A percentile compares a stretch with the other conserved stretches of the same genome.
Conservation (phyloP, 2,113 vertebrate species). For the Myodes glareolus region DNA sequence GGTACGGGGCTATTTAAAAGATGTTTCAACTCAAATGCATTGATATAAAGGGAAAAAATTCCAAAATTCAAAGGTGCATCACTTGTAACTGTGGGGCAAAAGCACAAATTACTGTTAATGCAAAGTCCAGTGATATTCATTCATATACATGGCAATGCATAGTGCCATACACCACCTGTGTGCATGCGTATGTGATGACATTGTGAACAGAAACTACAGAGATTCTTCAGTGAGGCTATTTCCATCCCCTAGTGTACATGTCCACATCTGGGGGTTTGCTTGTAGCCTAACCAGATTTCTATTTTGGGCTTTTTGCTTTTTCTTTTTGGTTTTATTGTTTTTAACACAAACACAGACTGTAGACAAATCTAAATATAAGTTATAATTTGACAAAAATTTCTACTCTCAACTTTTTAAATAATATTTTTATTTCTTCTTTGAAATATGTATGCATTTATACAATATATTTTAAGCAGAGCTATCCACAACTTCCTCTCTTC, state of each 20-base stretch:
- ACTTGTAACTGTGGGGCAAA: not conserved
- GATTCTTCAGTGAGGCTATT: not conserved
- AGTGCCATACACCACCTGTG: not conserved
- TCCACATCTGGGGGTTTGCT: not conserved
- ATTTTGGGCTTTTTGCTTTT: not conserved
- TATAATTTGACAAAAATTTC: not conserved
- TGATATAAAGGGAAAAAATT: not conserved
- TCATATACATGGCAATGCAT: not conserved
- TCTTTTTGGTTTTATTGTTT: not conserved
- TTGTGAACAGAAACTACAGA: not conserved
- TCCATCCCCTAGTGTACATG: not conserved
- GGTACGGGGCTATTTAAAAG: not conserved
- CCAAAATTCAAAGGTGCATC: not conserved
- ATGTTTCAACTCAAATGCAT: not conserved
- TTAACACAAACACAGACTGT: not conserved
- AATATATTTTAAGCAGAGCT: not conserved
- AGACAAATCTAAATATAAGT: not conserved
- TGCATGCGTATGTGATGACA: not conserved
- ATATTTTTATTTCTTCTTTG: not conserved
- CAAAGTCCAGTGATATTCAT: not conserved
- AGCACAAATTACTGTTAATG: not conserved
- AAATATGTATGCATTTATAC: not conserved
- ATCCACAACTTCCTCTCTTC: not conserved
- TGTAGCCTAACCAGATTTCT: not conserved
- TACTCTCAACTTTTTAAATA: not conserved